Base-by-base conservation (phyloP, 2,113 vertebrate species). In the Podarcis raffonei region DNA sequence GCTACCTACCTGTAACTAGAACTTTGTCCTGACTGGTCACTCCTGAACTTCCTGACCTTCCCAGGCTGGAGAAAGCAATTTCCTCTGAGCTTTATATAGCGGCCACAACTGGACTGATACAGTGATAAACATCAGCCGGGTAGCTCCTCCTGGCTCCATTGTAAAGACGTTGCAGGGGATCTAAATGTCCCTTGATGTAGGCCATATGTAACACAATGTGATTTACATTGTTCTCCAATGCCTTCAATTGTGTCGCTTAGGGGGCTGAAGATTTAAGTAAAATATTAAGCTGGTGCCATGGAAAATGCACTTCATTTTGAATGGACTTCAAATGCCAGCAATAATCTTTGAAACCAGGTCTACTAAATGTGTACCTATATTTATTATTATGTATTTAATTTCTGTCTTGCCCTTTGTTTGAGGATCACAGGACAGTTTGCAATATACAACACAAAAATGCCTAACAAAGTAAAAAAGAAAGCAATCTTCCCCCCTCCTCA, bases 71-170 rank as follows among this genome's bases (percentile, higher is more conserved):
- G 68, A 32, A 30, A 25, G 79, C 1, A 23, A 8, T 9, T 74
- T 23, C 18, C 30, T 22, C n/a, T 30, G 5, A 32, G 3, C 79
- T 65, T 87, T 82, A 87, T 87, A 82, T 65, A 82, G 53, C 23
- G 4, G 5, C 37, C 65, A 12, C 25, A 65, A 35, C 27, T 6
- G 30, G 48, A 39, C 32, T 2, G 7, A 25, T 3, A 2, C 37
- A 5, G 18, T 69, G 85, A 86, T 86, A 86, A 86, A 23, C 13
- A 86, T 86, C 85, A 69, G 39, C 23, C 13, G 23, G 76, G 39
- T 15, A 30, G 9, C 39, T 69, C 57, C 35, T 81, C n/a, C 9
- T 1, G 39, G 37, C 53, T 3, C 79, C 68, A 81, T 82, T 82
- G 68, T 62, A 42, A 77, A 75, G 53, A 30, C 2, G 39, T 39